phyloP scores from a whole-genome alignment of 2,113 vertebrate genomes.

The Naja naja region DNA sequence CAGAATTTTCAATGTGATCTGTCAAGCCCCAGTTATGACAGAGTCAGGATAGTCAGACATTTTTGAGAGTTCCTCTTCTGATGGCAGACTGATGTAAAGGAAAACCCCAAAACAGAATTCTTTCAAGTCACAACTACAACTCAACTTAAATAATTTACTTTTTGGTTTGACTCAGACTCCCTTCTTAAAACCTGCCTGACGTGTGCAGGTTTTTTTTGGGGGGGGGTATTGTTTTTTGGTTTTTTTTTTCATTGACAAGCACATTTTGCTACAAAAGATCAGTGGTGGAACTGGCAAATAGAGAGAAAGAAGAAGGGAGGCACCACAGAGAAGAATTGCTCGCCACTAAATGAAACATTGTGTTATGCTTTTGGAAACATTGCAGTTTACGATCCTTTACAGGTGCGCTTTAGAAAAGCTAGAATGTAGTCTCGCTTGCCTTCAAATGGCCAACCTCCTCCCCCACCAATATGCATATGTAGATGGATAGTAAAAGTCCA shows the following conservation, averaged over 20 bases:
- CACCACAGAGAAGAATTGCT: background rate
- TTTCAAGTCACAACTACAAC: slow-evolving; percentile 81
- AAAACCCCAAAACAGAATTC: slow-evolving; percentile 78
- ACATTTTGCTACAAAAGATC: slow-evolving; percentile 72
- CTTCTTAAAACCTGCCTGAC: slow-evolving; percentile 79
- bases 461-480: too few species aligned
- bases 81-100: slow-evolving; percentile 74
- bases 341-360: slow-evolving; percentile 54
- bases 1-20: slow-evolving; percentile 86
- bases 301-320: slow-evolving; percentile 41
- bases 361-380: slow-evolving; percentile 56
- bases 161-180: slow-evolving; percentile 74
- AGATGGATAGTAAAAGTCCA: background rate
- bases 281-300: slow-evolving; percentile 65
- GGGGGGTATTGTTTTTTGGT: too few species aligned
- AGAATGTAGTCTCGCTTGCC: background rate
- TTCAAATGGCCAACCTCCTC: background rate
- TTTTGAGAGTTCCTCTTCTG: slow-evolving; percentile 64
- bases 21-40: slow-evolving; percentile 79
- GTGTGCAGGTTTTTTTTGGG: too few species aligned
- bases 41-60: slow-evolving; percentile 73
- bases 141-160: slow-evolving; percentile 86
- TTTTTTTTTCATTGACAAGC: slow-evolving; percentile 73
- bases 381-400: slow-evolving; percentile 50
- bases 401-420: background rate